phyloP scores from a whole-genome alignment of 1,140 invertebrate species.

The Eriosoma lanigerum region DNA sequence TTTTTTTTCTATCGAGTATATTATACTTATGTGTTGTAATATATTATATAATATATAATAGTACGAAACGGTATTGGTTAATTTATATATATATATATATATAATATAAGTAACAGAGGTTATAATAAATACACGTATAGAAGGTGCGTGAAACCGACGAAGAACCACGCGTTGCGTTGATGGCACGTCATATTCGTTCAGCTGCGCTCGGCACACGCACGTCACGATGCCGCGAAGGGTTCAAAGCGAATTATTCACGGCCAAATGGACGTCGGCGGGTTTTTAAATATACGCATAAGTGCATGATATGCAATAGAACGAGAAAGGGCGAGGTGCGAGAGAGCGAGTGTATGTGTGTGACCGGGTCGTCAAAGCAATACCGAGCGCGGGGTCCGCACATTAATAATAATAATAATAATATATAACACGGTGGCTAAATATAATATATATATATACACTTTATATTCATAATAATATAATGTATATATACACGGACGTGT shows the following conservation, averaged over 20 bases:
- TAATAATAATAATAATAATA: not conserved
- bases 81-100: not conserved
- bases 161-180: not conserved
- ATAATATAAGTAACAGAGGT: not conserved
- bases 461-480: slow-evolving; percentile 38
- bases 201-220: slow-evolving; percentile 23
- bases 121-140: not conserved
- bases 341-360: not conserved
- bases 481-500: not conserved
- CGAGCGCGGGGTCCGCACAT: slow-evolving; percentile 20
- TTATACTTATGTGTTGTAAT: no score
- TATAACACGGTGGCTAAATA: slow-evolving; percentile 29
- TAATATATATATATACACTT: slow-evolving; percentile 20
- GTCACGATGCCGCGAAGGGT: slow-evolving; percentile 17
- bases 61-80: slow-evolving; percentile 3
- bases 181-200: slow-evolving; percentile 23
- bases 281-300: slow-evolving; percentile 26
- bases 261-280: slow-evolving; percentile 25
- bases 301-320: not conserved
- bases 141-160: slow-evolving; percentile 21
- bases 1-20: not conserved
- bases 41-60: not conserved
- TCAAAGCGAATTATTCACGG: slow-evolving; percentile 46
- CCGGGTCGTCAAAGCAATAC: slow-evolving; percentile 22
- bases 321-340: not conserved